Evolutionary conservation across 2,888 invertebrate species (phyloP).

Genomic region (Schizaphis graminum): DNA sequence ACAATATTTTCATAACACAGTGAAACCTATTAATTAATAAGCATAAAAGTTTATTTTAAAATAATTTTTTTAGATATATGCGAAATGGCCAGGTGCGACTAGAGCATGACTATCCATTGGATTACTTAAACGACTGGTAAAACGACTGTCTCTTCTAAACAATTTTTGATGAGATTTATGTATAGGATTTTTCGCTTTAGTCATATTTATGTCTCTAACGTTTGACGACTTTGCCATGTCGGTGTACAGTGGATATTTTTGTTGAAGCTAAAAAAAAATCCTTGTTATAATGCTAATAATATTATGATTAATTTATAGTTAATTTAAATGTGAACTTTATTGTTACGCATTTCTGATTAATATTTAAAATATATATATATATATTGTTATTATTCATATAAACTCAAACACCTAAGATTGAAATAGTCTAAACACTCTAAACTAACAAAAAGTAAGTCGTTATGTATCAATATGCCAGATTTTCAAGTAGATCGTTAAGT

Average conservation of each 20-base stretch:
- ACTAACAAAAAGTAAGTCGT: no score
- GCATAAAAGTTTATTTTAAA: not conserved
- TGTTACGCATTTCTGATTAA: not conserved
- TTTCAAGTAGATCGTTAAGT: no score
- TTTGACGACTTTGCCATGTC: constrained; percentile 15
- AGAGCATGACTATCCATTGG: not conserved
- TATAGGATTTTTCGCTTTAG: not conserved
- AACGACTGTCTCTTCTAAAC: constrained; percentile 24
- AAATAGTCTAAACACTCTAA: no score
- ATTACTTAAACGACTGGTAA: constrained; percentile 48
- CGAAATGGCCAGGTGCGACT: constrained; percentile 18
- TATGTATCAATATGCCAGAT: no score
- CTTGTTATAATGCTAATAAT: not conserved
- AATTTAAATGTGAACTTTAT: not conserved
- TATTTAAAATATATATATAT: not conserved
- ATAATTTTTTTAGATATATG: constrained; percentile 6
- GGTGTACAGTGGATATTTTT: constrained; percentile 39
- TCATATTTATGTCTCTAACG: not conserved
- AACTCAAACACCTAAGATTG: no score
- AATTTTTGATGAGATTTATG: not conserved
- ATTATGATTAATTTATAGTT: not conserved
- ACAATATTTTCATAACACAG: not conserved
- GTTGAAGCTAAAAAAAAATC: constrained; percentile 30
- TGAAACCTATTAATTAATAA: not conserved
- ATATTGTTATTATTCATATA: not conserved